Evolutionary conservation across 1,140 invertebrate species (phyloP).

Genomic region (Rhagoletis pomonella): DNA sequence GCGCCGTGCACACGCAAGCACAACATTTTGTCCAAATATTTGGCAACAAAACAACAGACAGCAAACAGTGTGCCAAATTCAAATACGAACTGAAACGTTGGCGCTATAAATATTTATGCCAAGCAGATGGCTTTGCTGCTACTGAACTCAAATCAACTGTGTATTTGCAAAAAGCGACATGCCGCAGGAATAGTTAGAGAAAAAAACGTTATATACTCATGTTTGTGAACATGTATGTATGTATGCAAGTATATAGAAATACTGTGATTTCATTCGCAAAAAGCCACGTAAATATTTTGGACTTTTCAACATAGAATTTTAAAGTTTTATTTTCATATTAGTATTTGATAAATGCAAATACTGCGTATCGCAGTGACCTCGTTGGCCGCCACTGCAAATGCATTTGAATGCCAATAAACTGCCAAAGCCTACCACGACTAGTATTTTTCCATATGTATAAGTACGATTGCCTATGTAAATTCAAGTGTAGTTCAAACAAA

Average conservation of each 20-base stretch:
- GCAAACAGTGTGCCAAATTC: background rate
- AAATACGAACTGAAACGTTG: background rate
- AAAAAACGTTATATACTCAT: too few relatives aligned
- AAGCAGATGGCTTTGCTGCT: background rate
- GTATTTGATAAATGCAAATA: constrained; percentile 33
- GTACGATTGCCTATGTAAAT: background rate
- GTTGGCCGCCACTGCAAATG: background rate
- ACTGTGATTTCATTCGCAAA: too few relatives aligned
- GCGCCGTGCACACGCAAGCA: background rate
- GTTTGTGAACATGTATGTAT: too few relatives aligned
- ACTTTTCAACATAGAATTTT: too few relatives aligned
- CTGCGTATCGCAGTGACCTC: constrained; percentile 41
- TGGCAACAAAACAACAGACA: background rate
- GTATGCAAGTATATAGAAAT: too few relatives aligned
- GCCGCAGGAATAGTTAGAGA: background rate
- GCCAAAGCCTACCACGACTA: background rate
- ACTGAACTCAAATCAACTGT: background rate
- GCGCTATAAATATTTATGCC: background rate
- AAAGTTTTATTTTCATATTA: background rate
- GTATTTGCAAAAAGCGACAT: background rate
- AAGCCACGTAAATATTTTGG: too few relatives aligned
- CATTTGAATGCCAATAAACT: background rate
- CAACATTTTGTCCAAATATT: background rate
- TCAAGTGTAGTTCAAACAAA: background rate
- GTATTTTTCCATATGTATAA: too few relatives aligned